These are phyloP conservation scores for Macrotus californicus DNA, from an alignment of 2,113 vertebrate genomes.

Conservation along the genomic window DNA sequence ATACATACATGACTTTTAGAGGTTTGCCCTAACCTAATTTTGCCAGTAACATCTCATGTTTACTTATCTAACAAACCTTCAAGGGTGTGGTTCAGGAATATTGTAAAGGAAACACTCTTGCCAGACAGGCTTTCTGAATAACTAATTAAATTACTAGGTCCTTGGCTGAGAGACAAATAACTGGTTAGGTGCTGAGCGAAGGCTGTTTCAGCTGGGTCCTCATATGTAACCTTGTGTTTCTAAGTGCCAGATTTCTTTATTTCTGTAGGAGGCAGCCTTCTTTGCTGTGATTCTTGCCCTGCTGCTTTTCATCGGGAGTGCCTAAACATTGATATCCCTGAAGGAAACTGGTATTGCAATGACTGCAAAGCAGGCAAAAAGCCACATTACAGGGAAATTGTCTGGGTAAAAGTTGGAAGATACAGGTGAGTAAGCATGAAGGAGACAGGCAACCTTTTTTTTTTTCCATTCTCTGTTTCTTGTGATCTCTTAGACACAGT, in stretches of 20 bases:
- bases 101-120: neutral
- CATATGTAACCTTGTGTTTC: neutral
- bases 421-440: conserved; percentile 88
- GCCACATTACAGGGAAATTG: conserved; percentile 94
- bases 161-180: neutral
- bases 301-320: conserved; percentile 98
- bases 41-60: neutral
- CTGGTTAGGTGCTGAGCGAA: neutral
- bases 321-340: conserved; percentile 98
- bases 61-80: neutral
- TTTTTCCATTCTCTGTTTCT: neutral
- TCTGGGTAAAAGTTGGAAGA: conserved; percentile 98
- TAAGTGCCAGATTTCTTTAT: conserved; percentile 35
- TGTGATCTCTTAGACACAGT: neutral
- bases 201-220: neutral
- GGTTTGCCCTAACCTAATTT: conserved; percentile 18
- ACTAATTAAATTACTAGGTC: neutral
- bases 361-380: conserved; percentile 98
- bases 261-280: conserved; percentile 92
- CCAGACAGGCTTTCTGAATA: neutral
- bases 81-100: neutral
- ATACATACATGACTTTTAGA: neutral
- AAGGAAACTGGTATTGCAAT: conserved; percentile 99
- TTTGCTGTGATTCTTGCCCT: conserved; percentile 98
- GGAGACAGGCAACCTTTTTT: neutral